These are phyloP conservation scores for Axis porcinus DNA, from an alignment of 2,113 vertebrate species.

Conservation along the genomic window DNA sequence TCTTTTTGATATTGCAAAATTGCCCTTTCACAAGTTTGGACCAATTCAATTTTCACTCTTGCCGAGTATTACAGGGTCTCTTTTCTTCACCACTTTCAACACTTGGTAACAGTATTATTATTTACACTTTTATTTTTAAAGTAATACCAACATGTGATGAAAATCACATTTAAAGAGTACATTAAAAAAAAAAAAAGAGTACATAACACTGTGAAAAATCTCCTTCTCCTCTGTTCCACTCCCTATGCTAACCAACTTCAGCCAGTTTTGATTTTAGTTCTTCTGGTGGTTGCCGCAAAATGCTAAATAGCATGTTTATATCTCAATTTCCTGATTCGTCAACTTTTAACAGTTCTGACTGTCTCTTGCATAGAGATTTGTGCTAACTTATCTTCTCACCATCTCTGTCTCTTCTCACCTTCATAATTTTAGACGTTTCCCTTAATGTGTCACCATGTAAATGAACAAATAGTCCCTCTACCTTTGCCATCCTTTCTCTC, in stretches of 20 bases:
- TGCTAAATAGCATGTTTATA: background rate
- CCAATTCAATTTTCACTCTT: background rate
- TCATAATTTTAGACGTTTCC: background rate
- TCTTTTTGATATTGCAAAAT: background rate
- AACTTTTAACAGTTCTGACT: background rate
- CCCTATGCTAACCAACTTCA: background rate
- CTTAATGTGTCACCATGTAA: background rate
- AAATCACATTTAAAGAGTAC: background rate
- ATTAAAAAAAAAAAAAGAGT: background rate
- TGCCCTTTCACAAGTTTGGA: background rate
- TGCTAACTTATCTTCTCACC: background rate
- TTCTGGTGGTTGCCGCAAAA: background rate
- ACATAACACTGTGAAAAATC: background rate
- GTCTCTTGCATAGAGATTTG: background rate
- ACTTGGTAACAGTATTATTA: background rate
- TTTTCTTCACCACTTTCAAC: background rate
- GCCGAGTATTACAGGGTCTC: background rate
- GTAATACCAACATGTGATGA: background rate
- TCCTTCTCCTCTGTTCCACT: background rate
- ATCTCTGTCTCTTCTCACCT: background rate
- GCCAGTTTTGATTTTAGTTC: background rate
- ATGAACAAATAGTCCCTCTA: background rate
- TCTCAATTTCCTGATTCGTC: background rate
- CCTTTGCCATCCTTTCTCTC: background rate
- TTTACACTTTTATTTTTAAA: conserved; percentile 14